These are phyloP conservation scores for Gnathonemus longibarbis DNA, from an alignment of 2,113 vertebrate genomes.

Conservation along the genomic window DNA sequence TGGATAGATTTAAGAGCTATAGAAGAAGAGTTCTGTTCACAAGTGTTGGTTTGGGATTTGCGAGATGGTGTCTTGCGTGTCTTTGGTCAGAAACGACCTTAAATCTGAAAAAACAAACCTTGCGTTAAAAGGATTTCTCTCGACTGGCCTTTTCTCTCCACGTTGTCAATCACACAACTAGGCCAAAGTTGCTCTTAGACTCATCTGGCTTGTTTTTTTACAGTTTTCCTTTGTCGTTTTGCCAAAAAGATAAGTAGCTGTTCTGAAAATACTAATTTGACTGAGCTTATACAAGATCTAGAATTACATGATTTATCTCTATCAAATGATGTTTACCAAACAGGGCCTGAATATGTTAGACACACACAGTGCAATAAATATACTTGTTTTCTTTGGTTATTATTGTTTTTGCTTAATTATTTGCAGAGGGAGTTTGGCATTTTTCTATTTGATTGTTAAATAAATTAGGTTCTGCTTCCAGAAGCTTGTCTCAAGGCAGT, in stretches of 20 bases:
- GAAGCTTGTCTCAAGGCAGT: not conserved
- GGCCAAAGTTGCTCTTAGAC: not conserved
- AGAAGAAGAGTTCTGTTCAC: not conserved
- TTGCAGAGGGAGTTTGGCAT: not conserved
- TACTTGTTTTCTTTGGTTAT: not conserved
- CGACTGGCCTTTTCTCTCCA: not conserved
- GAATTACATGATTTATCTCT: not conserved
- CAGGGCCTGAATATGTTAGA: not conserved
- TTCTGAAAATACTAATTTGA: not conserved
- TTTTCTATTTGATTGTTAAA: not conserved
- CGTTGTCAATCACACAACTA: not conserved
- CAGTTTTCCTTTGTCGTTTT: not conserved
- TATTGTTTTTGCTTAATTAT: not conserved
- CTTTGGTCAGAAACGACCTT: not conserved
- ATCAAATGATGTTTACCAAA: not conserved
- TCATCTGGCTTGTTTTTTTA: not conserved
- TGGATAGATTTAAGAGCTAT: not conserved
- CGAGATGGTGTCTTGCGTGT: not conserved
- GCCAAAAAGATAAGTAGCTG: not conserved
- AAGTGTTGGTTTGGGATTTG: not conserved
- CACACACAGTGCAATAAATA: not conserved
- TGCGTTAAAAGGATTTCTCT: not conserved
- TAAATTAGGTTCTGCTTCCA: constrained; percentile 9
- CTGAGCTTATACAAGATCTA: not conserved
- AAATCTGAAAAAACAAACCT: not conserved